Conservation (phyloP, 2,113 vertebrate species). For the Phylloscopus trochilus region DNA sequence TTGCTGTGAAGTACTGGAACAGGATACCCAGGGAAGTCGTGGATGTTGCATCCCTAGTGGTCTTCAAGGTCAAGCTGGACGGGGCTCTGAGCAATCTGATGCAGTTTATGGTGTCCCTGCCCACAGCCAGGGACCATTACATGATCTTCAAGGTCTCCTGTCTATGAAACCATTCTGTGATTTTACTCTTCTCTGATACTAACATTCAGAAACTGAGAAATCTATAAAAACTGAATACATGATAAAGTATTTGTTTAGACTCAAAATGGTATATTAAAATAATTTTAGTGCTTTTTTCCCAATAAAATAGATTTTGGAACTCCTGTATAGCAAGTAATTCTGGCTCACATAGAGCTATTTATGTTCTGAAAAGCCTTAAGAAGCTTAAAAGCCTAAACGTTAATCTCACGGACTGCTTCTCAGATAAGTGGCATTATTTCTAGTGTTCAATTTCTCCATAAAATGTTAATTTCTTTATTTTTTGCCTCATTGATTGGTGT, state of each 20-base stretch:
- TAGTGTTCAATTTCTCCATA: background rate
- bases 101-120: background rate
- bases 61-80: background rate
- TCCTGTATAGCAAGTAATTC: background rate
- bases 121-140: background rate
- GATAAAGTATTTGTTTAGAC: background rate
- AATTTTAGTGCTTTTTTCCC: background rate
- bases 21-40: background rate
- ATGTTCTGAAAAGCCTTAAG: background rate
- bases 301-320: background rate
- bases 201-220: background rate
- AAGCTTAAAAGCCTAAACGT: background rate
- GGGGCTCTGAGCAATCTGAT: background rate
- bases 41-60: background rate
- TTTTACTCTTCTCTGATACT: background rate
- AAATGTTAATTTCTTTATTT: background rate
- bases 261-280: background rate
- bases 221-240: background rate
- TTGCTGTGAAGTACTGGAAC: background rate
- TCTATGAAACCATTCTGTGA: background rate
- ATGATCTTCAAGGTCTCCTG: background rate
- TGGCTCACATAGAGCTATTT: background rate
- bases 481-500: background rate
- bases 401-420: constrained; percentile 6
- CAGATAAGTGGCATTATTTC: background rate